These are phyloP conservation scores for Drosophila pseudoobscura DNA, from an alignment of 1,140 invertebrate genomes.

Conservation along the genomic window DNA sequence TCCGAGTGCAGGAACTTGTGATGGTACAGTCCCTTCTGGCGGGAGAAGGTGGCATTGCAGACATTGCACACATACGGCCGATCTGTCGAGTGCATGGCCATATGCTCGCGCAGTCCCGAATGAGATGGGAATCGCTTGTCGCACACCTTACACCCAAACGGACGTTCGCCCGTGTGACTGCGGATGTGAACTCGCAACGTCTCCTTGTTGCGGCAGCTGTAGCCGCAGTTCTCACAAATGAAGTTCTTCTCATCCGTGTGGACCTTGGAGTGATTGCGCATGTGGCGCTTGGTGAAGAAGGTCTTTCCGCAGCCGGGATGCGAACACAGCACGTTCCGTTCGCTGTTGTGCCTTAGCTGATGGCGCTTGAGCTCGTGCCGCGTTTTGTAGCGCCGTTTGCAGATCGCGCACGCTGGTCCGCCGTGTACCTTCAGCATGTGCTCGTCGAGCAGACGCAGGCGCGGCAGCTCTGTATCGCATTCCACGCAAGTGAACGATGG, in stretches of 20 bases:
- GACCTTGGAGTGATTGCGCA: constrained; percentile 71
- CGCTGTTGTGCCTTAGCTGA: constrained; percentile 61
- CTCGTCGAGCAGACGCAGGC: constrained; percentile 59
- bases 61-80: constrained; percentile 90
- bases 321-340: constrained; percentile 64
- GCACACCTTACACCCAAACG: constrained; percentile 90
- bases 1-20: constrained; percentile 75
- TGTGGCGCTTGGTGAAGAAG: constrained; percentile 64
- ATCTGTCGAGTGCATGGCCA: constrained; percentile 91
- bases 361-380: constrained; percentile 69
- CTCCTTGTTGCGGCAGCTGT: constrained; percentile 89
- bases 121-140: constrained; percentile 90
- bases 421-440: constrained; percentile 60
- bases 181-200: constrained; percentile 92
- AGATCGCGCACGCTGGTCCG: constrained; percentile 48
- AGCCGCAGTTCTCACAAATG: constrained; percentile 75
- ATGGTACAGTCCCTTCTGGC: constrained; percentile 88
- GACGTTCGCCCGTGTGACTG: constrained; percentile 92
- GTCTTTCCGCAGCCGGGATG: constrained; percentile 67
- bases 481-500: constrained; percentile 52
- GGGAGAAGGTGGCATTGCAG: constrained; percentile 91
- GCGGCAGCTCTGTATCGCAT: constrained; percentile 56
- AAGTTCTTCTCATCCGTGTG: constrained; percentile 78
- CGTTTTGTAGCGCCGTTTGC: constrained; percentile 63
- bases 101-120: constrained; percentile 82